phyloP scores from a whole-genome alignment of 2,797 vertebrate species.

The Malacoraja senta region DNA sequence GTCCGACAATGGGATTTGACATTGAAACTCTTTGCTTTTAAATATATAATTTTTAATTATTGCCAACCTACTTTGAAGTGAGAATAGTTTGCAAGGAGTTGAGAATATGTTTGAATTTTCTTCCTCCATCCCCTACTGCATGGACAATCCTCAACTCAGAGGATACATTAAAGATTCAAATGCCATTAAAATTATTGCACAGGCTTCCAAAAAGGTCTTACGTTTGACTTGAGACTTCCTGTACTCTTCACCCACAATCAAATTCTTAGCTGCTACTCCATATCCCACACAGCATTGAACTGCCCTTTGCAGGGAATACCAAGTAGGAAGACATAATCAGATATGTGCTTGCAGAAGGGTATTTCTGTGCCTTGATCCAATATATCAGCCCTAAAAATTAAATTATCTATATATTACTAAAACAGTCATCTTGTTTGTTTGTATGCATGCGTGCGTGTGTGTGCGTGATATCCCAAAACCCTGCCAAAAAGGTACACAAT shows the following conservation, averaged over 20 bases:
- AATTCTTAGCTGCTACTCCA: not conserved
- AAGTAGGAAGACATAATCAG: not conserved
- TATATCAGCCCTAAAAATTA: not conserved
- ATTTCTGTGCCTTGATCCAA: not conserved
- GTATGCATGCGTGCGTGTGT: too few species aligned
- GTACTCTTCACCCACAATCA: not conserved
- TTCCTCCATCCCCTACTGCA: not conserved
- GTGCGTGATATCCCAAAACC: too few species aligned
- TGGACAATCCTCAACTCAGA: not conserved
- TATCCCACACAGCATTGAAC: too few species aligned
- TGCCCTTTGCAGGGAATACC: too few species aligned
- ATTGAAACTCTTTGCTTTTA: not conserved
- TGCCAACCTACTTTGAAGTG: not conserved
- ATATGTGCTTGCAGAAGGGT: not conserved
- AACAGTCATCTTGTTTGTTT: too few species aligned
- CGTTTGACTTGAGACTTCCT: not conserved
- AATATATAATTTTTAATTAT: too few species aligned
- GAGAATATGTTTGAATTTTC: not conserved
- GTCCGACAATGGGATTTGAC: not conserved
- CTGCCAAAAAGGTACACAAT: too few species aligned
- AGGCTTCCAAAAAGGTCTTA: not conserved
- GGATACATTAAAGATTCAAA: not conserved
- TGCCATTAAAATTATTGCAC: not conserved
- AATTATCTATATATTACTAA: too few species aligned
- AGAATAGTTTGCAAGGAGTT: not conserved